Base-by-base conservation (phyloP, 1,140 invertebrate species). In the Potamilus streckersoni region DNA sequence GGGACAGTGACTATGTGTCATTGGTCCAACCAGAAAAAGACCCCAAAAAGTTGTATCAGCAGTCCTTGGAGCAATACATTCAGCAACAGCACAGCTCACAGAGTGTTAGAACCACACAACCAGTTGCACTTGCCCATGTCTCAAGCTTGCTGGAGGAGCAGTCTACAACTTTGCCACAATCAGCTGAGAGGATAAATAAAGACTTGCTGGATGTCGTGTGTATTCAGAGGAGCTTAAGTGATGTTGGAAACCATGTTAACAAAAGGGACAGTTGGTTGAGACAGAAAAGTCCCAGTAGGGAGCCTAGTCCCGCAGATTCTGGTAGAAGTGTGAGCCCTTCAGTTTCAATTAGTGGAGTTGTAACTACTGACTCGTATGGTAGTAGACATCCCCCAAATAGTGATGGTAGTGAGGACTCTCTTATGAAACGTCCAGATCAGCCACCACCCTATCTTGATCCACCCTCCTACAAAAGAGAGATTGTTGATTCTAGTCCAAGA, bases 391-490 rank as follows among this genome's bases (percentile, higher is more conserved):
- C 14, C 2, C 17, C 60, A 20, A n/a, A 16, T 13, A 77, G 70
- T 49, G 38, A 49, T 49, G 38, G 2, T 62, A 49, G 64, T 19
- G 75, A 77, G 14, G 60, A 58, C 0, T 72, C 75, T 12, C 75
- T 71, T 11, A 77, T 63, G 16, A 61, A 59, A 27, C 60, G 75
- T 17, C 75, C 75, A 12, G 55, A 61, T 23, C 75, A 69, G 49
- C 75, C 75, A 23, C 75, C 75, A n/a, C 75, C 75, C 4, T 77
- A 77, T 60, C 72, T 72, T 60, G 27, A 77, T 49, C 75, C 75
- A 61, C 75, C 75, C 2, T 71, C 75, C 63, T 77, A 77, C n/a
- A 63, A 58, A 31, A 69, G 20, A 56, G 69, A 72, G 49, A 62
- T 59, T n/a, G 63, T 19, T 27, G 75, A 77, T 49, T 71, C 75